Percentiles rank a stretch among this genome's conserved stretches.
These are phyloP conservation scores for Drosophila nasuta DNA, from an alignment of 1,140 invertebrate genomes.

Conservation along the genomic window DNA sequence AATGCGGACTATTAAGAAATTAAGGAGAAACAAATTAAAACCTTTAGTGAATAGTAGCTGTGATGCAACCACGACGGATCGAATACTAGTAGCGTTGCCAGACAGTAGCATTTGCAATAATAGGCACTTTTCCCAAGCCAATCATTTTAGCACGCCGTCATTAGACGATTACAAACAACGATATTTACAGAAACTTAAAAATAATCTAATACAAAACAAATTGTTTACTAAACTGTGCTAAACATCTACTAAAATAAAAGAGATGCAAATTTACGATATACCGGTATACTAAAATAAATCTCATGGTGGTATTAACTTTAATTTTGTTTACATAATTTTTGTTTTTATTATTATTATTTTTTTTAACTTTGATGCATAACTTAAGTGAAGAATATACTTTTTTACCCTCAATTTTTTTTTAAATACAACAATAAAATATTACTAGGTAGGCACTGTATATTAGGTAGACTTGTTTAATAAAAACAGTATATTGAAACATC, in stretches of 20 bases:
- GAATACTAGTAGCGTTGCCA: constrained; percentile 35
- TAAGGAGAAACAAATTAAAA: constrained; percentile 28
- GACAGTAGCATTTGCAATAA: not conserved
- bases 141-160: constrained; percentile 24
- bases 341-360: no score
- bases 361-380: no score
- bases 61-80: constrained; percentile 64
- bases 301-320: no score
- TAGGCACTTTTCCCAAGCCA: constrained; percentile 7
- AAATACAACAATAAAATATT: not conserved
- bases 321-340: no score
- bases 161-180: not conserved
- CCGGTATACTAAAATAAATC: no score
- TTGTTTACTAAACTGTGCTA: no score
- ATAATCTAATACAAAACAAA: no score
- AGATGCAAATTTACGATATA: no score
- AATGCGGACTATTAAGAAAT: not conserved
- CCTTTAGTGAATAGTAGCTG: constrained; percentile 45
- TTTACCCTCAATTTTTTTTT: no score
- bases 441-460: not conserved
- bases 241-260: no score
- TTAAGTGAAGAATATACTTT: no score
- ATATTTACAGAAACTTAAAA: no score
- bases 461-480: not conserved
- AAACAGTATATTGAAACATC: not conserved